A percentile compares a stretch with the other conserved stretches of the same genome.
Evolutionary conservation across 2,113 vertebrate species (phyloP).

Genomic region (Cepphus grylle): DNA sequence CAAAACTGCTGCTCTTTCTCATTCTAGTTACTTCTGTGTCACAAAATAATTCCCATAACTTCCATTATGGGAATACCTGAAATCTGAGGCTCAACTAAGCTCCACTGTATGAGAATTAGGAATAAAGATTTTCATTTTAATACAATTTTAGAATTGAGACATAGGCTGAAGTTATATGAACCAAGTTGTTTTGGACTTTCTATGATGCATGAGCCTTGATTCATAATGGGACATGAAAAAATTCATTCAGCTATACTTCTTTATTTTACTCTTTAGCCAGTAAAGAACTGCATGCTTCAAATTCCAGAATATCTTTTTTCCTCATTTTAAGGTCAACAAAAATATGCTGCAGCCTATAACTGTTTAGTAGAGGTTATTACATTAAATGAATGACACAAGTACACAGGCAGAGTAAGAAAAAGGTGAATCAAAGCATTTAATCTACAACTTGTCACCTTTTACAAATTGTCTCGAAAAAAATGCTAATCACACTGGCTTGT

Average conservation of each 20-base stretch:
- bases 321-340: neutral
- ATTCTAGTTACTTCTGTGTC: neutral
- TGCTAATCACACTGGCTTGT: neutral
- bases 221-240: rapidly evolving
- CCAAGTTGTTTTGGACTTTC: neutral
- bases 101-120: neutral
- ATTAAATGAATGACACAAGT: neutral
- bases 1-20: neutral
- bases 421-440: neutral
- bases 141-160: neutral
- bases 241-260: neutral
- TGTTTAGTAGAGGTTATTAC: neutral
- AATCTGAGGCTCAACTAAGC: neutral
- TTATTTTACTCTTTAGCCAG: neutral
- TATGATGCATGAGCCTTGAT: neutral
- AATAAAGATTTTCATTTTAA: neutral
- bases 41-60: neutral
- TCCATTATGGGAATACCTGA: neutral
- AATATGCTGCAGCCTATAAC: neutral
- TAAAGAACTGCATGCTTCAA: neutral
- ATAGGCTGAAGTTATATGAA: neutral
- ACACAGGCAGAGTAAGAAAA: neutral
- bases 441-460: neutral
- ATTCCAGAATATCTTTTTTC: neutral
- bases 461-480: neutral